phyloP scores from a whole-genome alignment of 2,113 vertebrate genomes.

The Perognathus longimembris region DNA sequence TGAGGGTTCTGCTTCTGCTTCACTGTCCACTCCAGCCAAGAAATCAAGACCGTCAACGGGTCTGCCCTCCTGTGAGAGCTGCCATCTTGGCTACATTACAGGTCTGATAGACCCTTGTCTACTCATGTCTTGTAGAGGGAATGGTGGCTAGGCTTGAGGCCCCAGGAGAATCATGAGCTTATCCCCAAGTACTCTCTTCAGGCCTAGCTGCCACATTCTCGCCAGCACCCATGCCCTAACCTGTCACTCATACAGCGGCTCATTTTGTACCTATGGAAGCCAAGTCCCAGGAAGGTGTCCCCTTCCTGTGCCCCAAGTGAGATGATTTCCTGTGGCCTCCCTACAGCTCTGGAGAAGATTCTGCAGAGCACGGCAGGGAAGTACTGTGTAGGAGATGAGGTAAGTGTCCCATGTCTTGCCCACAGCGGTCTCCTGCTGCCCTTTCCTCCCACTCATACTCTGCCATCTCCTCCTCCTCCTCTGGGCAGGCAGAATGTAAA shows the following conservation, averaged over 20 bases:
- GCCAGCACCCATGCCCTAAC: neutral
- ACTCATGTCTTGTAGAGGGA: neutral
- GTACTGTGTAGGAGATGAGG: conserved; percentile 95
- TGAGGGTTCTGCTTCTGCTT: neutral
- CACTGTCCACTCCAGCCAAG: neutral
- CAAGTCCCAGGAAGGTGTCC: neutral
- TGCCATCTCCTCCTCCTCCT: neutral
- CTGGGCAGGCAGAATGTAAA: neutral
- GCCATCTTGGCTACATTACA: neutral
- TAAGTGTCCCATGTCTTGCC: conserved; percentile 77
- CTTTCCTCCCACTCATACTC: neutral
- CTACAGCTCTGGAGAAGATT: conserved; percentile 92
- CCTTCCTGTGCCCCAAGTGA: neutral
- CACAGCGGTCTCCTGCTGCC: neutral
- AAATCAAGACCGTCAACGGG: neutral
- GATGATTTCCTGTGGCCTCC: conserved; percentile 28
- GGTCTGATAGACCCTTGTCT: neutral
- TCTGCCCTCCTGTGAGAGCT: neutral
- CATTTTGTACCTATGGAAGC: neutral
- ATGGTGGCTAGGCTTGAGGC: neutral
- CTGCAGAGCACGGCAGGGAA: conserved; percentile 91
- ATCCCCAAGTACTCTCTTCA: neutral
- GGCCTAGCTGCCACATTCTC: neutral
- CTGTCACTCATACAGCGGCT: neutral
- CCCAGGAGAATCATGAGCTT: neutral